These are phyloP conservation scores for Euura saliciscinereae DNA, from an alignment of 1,140 invertebrate genomes.

Conservation along the genomic window DNA sequence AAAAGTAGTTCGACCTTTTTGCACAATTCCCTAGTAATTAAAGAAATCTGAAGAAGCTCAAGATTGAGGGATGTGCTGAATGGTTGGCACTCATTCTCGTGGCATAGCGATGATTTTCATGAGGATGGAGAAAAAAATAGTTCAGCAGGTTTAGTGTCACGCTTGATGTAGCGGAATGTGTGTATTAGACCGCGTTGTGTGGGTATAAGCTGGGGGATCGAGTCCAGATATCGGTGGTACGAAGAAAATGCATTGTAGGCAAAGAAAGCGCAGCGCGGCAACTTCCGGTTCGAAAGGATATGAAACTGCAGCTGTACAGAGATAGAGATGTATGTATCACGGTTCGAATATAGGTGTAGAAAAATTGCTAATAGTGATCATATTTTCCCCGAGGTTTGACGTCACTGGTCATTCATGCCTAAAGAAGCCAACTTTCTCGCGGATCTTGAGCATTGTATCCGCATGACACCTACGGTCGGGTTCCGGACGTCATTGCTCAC, in stretches of 20 bases:
- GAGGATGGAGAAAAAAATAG: neutral
- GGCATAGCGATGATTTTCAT: no score
- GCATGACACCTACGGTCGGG: neutral
- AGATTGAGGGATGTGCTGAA: no score
- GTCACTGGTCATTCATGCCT: constrained; percentile 51
- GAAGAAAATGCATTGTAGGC: neutral
- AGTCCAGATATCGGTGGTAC: neutral
- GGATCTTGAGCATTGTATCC: constrained; percentile 43
- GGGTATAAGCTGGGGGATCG: neutral
- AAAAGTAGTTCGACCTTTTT: no score
- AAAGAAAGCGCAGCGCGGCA: constrained; percentile 1
- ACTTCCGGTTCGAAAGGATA: neutral
- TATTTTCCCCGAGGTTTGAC: constrained; percentile 53
- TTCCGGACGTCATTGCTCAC: neutral
- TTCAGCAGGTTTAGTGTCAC: neutral
- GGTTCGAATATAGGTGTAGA: no score
- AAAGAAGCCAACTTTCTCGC: constrained; percentile 48
- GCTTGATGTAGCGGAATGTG: constrained; percentile 6
- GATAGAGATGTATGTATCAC: no score
- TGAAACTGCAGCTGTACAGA: neutral
- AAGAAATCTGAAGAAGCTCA: no score
- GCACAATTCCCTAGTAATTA: no score
- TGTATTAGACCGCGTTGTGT: neutral
- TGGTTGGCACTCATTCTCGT: no score
- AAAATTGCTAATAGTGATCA: constrained; percentile 34